Evolutionary conservation across 2,797 vertebrate genomes (phyloP).

Genomic region (Manis pentadactyla): DNA sequence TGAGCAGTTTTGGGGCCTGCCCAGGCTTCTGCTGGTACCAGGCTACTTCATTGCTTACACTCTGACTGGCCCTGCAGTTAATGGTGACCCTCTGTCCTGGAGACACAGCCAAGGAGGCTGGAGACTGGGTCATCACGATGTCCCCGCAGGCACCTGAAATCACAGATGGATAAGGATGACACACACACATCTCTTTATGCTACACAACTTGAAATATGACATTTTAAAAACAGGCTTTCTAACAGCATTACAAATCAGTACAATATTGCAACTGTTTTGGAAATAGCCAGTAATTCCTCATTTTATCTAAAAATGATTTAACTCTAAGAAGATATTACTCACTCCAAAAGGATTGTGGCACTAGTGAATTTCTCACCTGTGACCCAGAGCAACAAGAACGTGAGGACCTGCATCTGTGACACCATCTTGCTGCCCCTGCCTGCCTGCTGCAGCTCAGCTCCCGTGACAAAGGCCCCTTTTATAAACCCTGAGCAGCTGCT

Average conservation of each 20-base stretch:
- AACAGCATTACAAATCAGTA: background rate
- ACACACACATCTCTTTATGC: background rate
- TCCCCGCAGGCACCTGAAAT: background rate
- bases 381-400: background rate
- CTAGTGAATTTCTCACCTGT: background rate
- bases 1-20: background rate
- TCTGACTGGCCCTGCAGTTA: background rate
- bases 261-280: background rate
- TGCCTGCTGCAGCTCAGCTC: background rate
- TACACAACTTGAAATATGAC: background rate
- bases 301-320: no score
- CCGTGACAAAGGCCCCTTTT: background rate
- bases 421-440: background rate
- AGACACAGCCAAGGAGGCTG: background rate
- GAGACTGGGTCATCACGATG: background rate
- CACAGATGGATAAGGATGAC: background rate
- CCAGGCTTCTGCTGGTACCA: slow-evolving; percentile 61
- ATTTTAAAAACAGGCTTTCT: background rate
- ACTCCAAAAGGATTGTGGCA: background rate
- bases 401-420: background rate
- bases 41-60: background rate
- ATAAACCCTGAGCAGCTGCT: background rate
- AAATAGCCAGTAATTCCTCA: background rate
- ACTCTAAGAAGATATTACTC: background rate
- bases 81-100: background rate